Percentiles rank a stretch among this genome's conserved stretches.
Evolutionary conservation across 2,888 invertebrate species (phyloP).

Genomic region (Polietes domitor): DNA sequence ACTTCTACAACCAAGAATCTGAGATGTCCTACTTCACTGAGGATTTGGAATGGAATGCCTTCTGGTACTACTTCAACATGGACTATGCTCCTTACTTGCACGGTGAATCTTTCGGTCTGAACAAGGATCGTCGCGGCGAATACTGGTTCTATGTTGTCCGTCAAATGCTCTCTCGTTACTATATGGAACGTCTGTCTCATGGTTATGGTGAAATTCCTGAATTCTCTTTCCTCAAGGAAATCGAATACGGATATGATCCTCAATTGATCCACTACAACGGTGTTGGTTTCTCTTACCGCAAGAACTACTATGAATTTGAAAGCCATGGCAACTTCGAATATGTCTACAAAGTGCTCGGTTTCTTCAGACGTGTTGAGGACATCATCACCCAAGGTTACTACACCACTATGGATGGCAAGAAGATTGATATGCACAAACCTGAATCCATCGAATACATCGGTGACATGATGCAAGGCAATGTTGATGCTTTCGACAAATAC

Average conservation of each 20-base stretch:
- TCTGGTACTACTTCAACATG: constrained; percentile 83
- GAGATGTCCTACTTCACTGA: constrained; percentile 86
- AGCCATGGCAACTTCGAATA: constrained; percentile 74
- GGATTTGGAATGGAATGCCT: constrained; percentile 85
- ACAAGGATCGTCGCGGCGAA: constrained; percentile 84
- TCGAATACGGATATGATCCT: constrained; percentile 82
- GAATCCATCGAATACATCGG: constrained; percentile 86
- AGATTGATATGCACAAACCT: constrained; percentile 83
- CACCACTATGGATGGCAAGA: constrained; percentile 75
- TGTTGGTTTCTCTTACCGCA: constrained; percentile 83
- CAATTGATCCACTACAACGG: constrained; percentile 83
- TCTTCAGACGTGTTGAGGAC: constrained; percentile 81
- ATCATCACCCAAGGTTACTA: constrained; percentile 81
- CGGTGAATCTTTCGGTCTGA: constrained; percentile 81
- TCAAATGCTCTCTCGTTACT: constrained; percentile 87
- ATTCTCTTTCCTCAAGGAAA: constrained; percentile 82
- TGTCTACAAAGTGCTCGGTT: constrained; percentile 72
- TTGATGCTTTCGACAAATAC: constrained; percentile 73
- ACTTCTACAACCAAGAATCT: constrained; percentile 82
- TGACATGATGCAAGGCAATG: constrained; percentile 84
- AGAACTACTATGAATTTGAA: constrained; percentile 79
- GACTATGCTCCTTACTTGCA: constrained; percentile 85
- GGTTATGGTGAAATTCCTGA: constrained; percentile 84
- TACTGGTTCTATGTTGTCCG: constrained; percentile 85
- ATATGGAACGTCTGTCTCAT: constrained; percentile 86